Evolutionary conservation across 2,113 vertebrate species (phyloP).

Genomic region (Grantiella picta): DNA sequence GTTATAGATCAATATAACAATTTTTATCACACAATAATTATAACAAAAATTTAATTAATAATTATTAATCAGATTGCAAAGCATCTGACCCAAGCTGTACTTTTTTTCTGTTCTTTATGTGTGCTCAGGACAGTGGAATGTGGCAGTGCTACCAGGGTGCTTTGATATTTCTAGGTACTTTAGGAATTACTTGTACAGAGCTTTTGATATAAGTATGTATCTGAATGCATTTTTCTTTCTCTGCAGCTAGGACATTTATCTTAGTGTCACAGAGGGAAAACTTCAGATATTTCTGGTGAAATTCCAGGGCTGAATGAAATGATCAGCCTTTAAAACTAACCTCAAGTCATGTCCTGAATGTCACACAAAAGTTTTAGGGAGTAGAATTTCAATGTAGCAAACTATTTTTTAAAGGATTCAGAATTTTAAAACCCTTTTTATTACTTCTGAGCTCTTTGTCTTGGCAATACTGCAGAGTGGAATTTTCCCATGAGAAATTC

Average conservation of each 20-base stretch:
- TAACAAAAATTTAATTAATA: background rate
- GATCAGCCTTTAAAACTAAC: background rate
- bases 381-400: background rate
- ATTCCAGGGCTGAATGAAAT: background rate
- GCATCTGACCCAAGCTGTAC: background rate
- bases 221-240: background rate
- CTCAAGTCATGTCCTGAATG: background rate
- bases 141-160: background rate
- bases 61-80: background rate
- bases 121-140: background rate
- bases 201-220: background rate
- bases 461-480: background rate
- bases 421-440: background rate
- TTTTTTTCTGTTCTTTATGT: background rate
- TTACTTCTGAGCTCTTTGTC: background rate
- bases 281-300: background rate
- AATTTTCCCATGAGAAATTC: background rate
- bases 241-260: background rate
- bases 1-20: background rate
- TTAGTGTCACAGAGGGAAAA: background rate
- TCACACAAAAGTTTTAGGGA: background rate
- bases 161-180: background rate
- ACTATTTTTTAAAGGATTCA: background rate
- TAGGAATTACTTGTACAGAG: background rate
- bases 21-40: background rate